Evolutionary conservation across 1,140 invertebrate genomes (phyloP).

Genomic region (Acromyrmex echinatior): DNA sequence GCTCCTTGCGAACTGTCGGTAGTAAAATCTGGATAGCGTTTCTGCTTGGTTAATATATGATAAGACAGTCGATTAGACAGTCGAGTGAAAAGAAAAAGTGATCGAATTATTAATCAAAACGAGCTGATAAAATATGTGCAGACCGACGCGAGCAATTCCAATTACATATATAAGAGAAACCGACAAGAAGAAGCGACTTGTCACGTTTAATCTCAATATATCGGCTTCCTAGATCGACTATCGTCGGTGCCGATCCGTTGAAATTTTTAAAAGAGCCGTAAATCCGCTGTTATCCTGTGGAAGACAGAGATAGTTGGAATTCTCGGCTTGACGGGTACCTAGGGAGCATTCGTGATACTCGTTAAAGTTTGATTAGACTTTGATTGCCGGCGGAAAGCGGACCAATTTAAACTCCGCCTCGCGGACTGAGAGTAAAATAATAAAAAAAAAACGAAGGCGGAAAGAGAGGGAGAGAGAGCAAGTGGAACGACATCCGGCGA

Average conservation of each 20-base stretch:
- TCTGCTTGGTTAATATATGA: constrained; percentile 13
- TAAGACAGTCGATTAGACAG: background rate
- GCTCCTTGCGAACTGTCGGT: background rate
- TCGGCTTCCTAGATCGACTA: constrained; percentile 13
- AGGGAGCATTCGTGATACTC: constrained; percentile 75
- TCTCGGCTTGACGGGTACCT: constrained; percentile 54
- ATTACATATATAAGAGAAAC: background rate
- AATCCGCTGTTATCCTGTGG: constrained; percentile 61
- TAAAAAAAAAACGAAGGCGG: background rate
- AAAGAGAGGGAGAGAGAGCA: background rate
- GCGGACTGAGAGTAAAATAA: constrained; percentile 47
- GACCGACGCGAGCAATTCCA: background rate
- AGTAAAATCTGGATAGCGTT: background rate
- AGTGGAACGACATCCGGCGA: constrained; percentile 58
- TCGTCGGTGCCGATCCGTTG: constrained; percentile 21
- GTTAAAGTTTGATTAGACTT: constrained; percentile 82
- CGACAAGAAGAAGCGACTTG: constrained; percentile 19
- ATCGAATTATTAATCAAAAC: constrained; percentile 13
- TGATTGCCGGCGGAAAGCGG: constrained; percentile 76
- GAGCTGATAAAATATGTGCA: constrained; percentile 10
- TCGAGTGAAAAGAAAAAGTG: background rate
- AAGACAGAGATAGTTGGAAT: constrained; percentile 51
- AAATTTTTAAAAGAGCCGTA: constrained; percentile 70
- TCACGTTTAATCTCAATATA: constrained; percentile 40
- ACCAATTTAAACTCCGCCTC: constrained; percentile 72